A percentile compares a stretch with the other conserved stretches of the same genome.
phyloP scores from a whole-genome alignment of 1,140 invertebrate genomes.

The Brachionus manjavacas region DNA sequence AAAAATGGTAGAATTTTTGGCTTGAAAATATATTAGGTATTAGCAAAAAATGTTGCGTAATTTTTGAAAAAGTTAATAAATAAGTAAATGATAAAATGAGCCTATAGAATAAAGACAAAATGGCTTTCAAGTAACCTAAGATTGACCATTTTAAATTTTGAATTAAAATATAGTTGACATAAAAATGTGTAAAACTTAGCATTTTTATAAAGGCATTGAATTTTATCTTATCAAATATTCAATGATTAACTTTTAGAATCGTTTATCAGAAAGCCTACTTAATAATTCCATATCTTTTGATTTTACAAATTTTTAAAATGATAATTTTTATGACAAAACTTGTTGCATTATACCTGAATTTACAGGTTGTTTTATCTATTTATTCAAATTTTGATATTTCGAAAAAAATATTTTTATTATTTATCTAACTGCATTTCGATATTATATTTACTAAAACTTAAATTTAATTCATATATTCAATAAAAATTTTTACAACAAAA shows the following conservation, averaged over 20 bases:
- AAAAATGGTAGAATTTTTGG: background rate
- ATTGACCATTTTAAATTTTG: background rate
- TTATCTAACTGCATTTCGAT: background rate
- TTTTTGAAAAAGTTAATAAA: background rate
- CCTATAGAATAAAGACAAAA: too few relatives aligned
- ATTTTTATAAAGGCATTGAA: background rate
- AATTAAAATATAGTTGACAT: background rate
- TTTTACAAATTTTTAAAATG: background rate
- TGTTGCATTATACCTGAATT: background rate
- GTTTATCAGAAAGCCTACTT: background rate
- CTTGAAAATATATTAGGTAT: background rate
- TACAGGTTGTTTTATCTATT: background rate
- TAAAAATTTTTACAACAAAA: background rate
- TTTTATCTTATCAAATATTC: background rate
- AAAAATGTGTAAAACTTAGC: background rate
- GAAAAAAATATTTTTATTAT: background rate
- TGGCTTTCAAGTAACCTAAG: too few relatives aligned
- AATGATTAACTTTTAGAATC: background rate
- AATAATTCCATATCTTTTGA: background rate
- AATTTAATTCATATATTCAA: background rate
- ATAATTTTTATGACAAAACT: background rate
- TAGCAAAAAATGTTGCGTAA: background rate
- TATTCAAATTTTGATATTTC: constrained; percentile 6
- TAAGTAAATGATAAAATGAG: background rate
- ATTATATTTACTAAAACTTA: background rate